phyloP scores from a whole-genome alignment of 1,140 invertebrate genomes.

The Adoxophyes honmai region DNA sequence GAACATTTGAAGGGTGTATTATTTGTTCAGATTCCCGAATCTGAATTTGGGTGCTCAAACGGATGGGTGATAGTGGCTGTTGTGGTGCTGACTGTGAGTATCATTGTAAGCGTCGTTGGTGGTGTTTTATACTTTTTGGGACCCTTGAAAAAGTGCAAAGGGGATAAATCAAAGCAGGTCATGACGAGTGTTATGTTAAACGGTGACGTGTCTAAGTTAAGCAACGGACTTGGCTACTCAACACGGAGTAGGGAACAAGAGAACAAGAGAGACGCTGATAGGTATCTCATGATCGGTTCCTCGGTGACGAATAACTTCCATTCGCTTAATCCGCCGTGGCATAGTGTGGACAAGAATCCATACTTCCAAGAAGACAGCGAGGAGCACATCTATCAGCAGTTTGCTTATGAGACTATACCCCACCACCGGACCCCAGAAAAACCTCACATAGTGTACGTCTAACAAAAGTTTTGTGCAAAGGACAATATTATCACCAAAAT shows the following conservation, averaged over 20 bases:
- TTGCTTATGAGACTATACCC: slow-evolving; percentile 77
- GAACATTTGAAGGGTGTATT: slow-evolving; percentile 69
- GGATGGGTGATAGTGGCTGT: slow-evolving; percentile 79
- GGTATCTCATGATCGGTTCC: slow-evolving; percentile 77
- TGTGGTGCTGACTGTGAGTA: slow-evolving; percentile 76
- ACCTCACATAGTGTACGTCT: slow-evolving; percentile 82
- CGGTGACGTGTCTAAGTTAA: slow-evolving; percentile 70
- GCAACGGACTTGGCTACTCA: slow-evolving; percentile 71
- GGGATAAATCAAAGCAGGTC: slow-evolving; percentile 74
- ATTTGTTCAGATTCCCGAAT: slow-evolving; percentile 77
- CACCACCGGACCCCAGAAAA: slow-evolving; percentile 75
- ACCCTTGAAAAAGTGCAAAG: slow-evolving; percentile 74
- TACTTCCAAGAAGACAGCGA: slow-evolving; percentile 72
- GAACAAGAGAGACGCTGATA: slow-evolving; percentile 74
- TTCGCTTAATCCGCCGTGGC: slow-evolving; percentile 77
- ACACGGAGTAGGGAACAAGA: slow-evolving; percentile 69
- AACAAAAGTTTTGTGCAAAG: slow-evolving; percentile 65
- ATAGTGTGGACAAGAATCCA: slow-evolving; percentile 74
- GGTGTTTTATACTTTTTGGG: slow-evolving; percentile 78
- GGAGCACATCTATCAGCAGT: slow-evolving; percentile 78
- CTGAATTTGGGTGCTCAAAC: slow-evolving; percentile 79
- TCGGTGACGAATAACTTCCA: slow-evolving; percentile 78
- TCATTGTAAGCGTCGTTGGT: slow-evolving; percentile 76
- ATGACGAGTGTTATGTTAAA: slow-evolving; percentile 74
- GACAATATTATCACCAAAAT: slow-evolving; percentile 48